Evolutionary conservation across 2,113 vertebrate genomes (phyloP).

Genomic region (Enhydra lutris): DNA sequence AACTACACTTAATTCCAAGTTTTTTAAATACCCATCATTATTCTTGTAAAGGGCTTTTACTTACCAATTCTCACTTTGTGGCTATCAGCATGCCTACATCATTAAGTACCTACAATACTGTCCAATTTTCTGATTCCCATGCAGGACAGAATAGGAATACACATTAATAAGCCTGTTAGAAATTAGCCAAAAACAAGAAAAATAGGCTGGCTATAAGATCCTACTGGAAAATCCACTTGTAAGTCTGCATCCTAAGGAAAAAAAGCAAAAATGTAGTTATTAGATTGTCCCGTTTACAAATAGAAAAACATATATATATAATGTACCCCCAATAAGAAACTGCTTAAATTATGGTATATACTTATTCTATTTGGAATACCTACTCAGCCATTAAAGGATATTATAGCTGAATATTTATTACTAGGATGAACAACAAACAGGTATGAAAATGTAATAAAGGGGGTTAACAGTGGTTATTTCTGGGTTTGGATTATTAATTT

Average conservation of each 20-base stretch:
- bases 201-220: background rate
- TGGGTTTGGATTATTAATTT: background rate
- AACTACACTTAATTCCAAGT: background rate
- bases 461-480: background rate
- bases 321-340: background rate
- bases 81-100: background rate
- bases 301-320: background rate
- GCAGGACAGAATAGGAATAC: background rate
- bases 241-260: slow-evolving; percentile 14
- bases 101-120: background rate
- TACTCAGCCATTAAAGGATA: slow-evolving; percentile 14
- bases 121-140: background rate
- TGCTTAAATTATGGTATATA: background rate
- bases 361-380: background rate
- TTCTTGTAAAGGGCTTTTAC: background rate
- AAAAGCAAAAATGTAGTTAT: slow-evolving; percentile 15
- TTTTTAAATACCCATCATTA: slow-evolving; percentile 9
- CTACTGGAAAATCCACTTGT: background rate
- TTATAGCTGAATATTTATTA: background rate
- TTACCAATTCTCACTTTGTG: background rate
- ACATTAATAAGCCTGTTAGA: background rate
- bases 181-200: slow-evolving; percentile 13
- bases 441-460: background rate
- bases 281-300: background rate
- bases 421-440: background rate